Conservation (phyloP, 1,140 invertebrate genomes). For the Zophobas morio region DNA sequence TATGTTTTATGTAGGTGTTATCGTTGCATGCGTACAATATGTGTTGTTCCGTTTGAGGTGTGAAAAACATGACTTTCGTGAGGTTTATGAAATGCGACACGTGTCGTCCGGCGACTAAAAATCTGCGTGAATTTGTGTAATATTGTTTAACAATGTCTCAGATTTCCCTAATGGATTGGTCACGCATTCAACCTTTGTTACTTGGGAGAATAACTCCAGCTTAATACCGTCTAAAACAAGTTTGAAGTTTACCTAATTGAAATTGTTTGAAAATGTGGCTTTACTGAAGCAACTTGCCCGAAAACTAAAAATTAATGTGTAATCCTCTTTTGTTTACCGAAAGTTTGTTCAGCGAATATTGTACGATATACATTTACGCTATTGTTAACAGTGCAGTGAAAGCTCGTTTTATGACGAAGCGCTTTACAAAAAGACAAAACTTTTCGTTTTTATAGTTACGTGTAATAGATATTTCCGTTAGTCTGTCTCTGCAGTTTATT, state of each 20-base stretch:
- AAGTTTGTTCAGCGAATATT: background rate
- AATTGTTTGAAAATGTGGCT: background rate
- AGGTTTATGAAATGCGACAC: background rate
- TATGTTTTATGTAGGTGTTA: conserved; percentile 15
- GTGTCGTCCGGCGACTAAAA: no score
- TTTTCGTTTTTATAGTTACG: no score
- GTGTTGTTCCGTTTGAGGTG: conserved; percentile 26
- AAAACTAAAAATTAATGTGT: conserved; percentile 12
- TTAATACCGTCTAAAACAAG: conserved; percentile 15
- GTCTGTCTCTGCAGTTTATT: no score
- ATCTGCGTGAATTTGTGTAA: no score
- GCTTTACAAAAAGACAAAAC: no score
- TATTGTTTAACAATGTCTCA: no score
- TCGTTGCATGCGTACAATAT: conserved; percentile 17
- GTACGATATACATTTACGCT: no score
- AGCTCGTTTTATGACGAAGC: no score
- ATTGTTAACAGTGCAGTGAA: no score
- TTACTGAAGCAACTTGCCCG: background rate
- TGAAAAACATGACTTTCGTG: background rate
- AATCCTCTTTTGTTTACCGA: background rate
- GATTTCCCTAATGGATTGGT: background rate
- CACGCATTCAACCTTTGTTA: background rate
- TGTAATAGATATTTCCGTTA: no score
- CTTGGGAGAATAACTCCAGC: background rate
- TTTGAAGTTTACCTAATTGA: conserved; percentile 16